phyloP scores from a whole-genome alignment of 1,140 invertebrate species.

The Zaprionus nigranus region DNA sequence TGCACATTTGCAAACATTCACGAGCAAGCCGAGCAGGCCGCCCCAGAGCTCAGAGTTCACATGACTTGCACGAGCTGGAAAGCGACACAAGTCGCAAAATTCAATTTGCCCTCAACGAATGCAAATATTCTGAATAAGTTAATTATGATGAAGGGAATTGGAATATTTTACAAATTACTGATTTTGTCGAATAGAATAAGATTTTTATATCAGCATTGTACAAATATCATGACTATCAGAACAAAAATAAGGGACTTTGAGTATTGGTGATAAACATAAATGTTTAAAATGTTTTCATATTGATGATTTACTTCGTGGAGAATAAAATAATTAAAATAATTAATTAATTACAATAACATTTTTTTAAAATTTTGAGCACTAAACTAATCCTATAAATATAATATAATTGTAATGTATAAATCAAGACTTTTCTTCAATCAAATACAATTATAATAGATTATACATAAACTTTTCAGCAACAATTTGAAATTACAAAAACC shows the following conservation, averaged over 20 bases:
- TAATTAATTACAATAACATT: too few species aligned
- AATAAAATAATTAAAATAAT: too few species aligned
- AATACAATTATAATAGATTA: too few species aligned
- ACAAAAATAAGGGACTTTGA: too few species aligned
- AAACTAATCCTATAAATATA: too few species aligned
- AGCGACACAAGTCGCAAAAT: neutral
- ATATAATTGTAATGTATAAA: neutral
- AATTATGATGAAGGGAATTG: neutral
- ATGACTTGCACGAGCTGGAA: constrained; percentile 2
- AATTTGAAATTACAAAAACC: neutral
- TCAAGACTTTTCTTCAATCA: neutral
- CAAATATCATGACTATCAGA: neutral
- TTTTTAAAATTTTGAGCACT: neutral
- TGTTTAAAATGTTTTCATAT: neutral
- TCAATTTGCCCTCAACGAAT: neutral
- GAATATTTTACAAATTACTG: neutral
- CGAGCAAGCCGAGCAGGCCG: neutral
- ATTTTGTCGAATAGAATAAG: neutral
- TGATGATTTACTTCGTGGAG: neutral
- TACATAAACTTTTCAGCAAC: too few species aligned
- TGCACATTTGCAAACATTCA: constrained; percentile 34
- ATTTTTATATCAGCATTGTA: neutral
- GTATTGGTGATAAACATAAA: neutral
- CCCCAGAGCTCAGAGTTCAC: constrained; percentile 3
- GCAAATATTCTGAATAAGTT: neutral